Evolutionary conservation across 2,888 invertebrate species (phyloP).

Genomic region (Epinotia ramella): DNA sequence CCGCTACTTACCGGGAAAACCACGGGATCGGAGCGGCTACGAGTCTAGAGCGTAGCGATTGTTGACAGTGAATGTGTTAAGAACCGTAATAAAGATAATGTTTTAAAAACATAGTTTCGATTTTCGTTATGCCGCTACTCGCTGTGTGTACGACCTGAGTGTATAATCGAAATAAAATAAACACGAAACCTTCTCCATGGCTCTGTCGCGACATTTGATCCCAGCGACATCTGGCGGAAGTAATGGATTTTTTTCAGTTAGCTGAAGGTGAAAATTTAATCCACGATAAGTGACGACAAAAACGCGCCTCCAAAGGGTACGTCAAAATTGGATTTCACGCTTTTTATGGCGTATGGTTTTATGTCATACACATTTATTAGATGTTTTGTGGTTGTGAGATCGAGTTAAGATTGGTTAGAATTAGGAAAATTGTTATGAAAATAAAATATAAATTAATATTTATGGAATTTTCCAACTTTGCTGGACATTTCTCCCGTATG

Average conservation of each 20-base stretch:
- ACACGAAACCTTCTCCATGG: constrained; percentile 54
- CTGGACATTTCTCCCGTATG: too few species aligned
- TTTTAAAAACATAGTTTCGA: too few species aligned
- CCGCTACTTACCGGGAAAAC: too few species aligned
- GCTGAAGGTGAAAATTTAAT: constrained; percentile 86
- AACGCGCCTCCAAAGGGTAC: constrained; percentile 52
- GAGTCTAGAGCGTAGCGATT: too few species aligned
- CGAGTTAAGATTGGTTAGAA: not conserved
- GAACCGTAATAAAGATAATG: too few species aligned
- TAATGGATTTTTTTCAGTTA: constrained; percentile 86
- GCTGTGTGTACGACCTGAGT: too few species aligned
- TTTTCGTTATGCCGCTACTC: too few species aligned
- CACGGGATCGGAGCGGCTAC: too few species aligned
- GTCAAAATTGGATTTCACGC: constrained; percentile 45
- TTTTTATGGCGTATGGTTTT: constrained; percentile 33
- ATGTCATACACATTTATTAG: constrained; percentile 1
- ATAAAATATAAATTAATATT: too few species aligned
- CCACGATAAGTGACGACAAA: constrained; percentile 77
- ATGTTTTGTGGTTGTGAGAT: not conserved
- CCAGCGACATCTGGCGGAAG: constrained; percentile 84
- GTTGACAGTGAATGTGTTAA: too few species aligned
- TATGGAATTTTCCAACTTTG: too few species aligned
- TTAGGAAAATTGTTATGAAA: too few species aligned
- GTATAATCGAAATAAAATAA: not conserved
- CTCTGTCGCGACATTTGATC: constrained; percentile 77